Evolutionary conservation across 2,797 vertebrate species (phyloP).

Genomic region (Mallotus villosus): DNA sequence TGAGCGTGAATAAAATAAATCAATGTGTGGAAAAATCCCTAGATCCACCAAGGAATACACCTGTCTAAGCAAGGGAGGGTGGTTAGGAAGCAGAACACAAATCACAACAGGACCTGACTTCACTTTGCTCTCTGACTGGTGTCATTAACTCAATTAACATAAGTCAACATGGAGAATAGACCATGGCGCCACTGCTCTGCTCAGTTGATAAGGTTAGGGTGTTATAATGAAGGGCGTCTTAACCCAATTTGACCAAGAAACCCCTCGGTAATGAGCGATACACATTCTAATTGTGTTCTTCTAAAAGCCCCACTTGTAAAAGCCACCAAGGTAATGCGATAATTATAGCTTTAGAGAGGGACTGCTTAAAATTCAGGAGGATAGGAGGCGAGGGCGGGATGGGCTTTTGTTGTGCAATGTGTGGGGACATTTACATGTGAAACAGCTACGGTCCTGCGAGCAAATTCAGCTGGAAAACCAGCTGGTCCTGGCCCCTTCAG

Average conservation of each 20-base stretch:
- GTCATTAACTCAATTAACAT: slow-evolving; percentile 6
- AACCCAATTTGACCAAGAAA: slow-evolving; percentile 32
- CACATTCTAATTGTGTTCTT: slow-evolving; percentile 33
- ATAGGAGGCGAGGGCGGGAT: slow-evolving; percentile 12
- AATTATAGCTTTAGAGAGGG: slow-evolving; percentile 32
- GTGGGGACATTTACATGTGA: slow-evolving; percentile 32
- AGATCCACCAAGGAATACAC: background rate
- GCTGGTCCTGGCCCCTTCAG: slow-evolving; percentile 10
- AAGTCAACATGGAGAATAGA: background rate
- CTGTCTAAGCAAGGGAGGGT: background rate
- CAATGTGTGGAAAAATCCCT: no score
- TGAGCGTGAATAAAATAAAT: background rate
- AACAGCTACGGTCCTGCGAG: slow-evolving; percentile 21
- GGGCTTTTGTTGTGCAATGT: slow-evolving; percentile 24
- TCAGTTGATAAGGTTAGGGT: slow-evolving; percentile 11
- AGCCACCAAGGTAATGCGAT: slow-evolving; percentile 32
- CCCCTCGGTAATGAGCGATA: slow-evolving; percentile 28
- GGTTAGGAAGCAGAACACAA: background rate
- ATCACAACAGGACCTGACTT: background rate
- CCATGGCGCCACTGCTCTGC: background rate
- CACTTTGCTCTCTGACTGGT: slow-evolving; percentile 2
- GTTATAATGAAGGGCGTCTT: slow-evolving; percentile 7
- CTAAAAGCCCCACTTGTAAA: slow-evolving; percentile 24
- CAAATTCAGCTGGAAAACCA: slow-evolving; percentile 26
- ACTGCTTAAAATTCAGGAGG: slow-evolving; percentile 36